Evolutionary conservation across 2,797 vertebrate species (phyloP).

Genomic region (Natrix natrix): DNA sequence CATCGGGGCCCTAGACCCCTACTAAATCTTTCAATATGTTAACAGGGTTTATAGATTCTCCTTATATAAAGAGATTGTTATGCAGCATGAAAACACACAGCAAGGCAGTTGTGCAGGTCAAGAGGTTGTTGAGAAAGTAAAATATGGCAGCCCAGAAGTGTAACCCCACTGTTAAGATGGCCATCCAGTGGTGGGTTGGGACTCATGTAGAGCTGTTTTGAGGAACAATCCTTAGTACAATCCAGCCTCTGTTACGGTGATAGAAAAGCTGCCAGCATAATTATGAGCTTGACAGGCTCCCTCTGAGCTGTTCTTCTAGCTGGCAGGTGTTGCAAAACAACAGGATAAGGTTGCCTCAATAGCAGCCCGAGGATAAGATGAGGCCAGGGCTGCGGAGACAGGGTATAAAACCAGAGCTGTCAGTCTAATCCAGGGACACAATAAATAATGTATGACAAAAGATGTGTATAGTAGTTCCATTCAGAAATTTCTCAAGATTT

Average conservation of each 20-base stretch:
- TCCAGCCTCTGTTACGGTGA: background rate
- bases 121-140: background rate
- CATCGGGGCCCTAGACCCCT: background rate
- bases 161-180: background rate
- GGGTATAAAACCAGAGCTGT: background rate
- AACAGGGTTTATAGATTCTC: background rate
- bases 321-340: background rate
- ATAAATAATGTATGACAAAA: background rate
- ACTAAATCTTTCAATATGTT: background rate
- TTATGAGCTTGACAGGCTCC: background rate
- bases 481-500: background rate
- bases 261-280: background rate
- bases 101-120: background rate
- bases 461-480: background rate
- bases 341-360: background rate
- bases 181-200: background rate
- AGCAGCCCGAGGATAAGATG: background rate
- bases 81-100: background rate
- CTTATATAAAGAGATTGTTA: background rate
- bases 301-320: background rate
- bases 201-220: background rate
- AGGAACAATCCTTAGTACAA: background rate
- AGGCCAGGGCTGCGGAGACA: background rate
- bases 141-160: background rate
- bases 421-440: background rate